phyloP scores from a whole-genome alignment of 2,888 invertebrate species.

The Ophion obscuratus region DNA sequence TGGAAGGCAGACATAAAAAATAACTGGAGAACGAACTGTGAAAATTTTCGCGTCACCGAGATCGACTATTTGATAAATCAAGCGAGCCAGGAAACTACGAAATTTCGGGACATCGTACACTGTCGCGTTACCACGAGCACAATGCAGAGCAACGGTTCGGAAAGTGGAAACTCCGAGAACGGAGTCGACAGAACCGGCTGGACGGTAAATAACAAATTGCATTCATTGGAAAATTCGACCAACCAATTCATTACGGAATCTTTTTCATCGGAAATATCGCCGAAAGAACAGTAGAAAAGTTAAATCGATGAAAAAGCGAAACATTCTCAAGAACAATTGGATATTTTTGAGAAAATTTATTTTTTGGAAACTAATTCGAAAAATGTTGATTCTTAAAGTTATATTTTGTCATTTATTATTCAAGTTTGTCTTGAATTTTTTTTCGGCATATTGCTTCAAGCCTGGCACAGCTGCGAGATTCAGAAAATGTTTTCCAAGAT shows the following conservation, averaged over 20 bases:
- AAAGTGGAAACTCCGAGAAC: slow-evolving; percentile 80
- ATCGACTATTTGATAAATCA: slow-evolving; percentile 14
- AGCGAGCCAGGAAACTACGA: slow-evolving; percentile 25
- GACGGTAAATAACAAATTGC: slow-evolving; percentile 76
- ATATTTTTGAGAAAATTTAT: background rate
- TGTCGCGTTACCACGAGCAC: slow-evolving; percentile 58
- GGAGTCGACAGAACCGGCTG: slow-evolving; percentile 82
- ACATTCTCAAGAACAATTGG: background rate
- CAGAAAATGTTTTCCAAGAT: background rate
- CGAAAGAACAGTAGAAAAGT: background rate
- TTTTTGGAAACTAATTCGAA: background rate
- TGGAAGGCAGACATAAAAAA: slow-evolving; percentile 5
- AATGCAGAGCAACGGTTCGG: slow-evolving; percentile 83
- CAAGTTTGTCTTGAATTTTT: background rate
- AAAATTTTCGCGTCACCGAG: slow-evolving; percentile 1
- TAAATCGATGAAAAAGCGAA: background rate
- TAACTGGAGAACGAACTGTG: slow-evolving; percentile 3
- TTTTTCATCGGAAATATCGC: background rate
- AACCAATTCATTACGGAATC: background rate
- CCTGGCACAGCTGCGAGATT: background rate
- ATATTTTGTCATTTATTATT: background rate
- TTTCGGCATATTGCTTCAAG: background rate
- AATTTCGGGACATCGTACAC: slow-evolving; percentile 41
- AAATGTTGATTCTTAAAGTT: background rate
- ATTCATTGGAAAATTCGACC: background rate